Percentiles rank a stretch among this genome's conserved stretches.
Conservation (phyloP, 2,888 invertebrate species). For the Andrena flavipes region DNA sequence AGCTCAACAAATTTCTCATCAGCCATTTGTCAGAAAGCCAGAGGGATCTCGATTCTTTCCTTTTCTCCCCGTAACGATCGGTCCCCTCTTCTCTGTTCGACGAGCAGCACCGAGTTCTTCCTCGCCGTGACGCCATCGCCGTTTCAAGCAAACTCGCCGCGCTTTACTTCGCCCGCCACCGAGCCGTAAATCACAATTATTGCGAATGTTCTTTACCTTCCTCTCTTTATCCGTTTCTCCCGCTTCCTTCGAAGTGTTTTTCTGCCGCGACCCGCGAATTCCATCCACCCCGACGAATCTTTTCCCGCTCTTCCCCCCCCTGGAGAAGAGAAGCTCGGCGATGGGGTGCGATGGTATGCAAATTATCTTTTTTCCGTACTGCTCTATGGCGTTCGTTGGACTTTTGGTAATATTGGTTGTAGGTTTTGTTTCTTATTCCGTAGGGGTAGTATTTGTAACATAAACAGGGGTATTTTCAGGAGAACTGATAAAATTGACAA, state of each 20-base stretch:
- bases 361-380: neutral
- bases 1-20: slow-evolving; percentile 50
- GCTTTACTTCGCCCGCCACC: slow-evolving; percentile 72
- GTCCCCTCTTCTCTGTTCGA: slow-evolving; percentile 12
- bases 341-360: neutral
- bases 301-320: neutral
- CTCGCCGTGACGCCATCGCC: slow-evolving; percentile 49
- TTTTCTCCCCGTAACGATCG: neutral
- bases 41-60: slow-evolving; percentile 46
- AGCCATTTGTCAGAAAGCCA: slow-evolving; percentile 58
- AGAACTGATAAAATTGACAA: no score
- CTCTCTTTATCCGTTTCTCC: slow-evolving; percentile 37
- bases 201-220: slow-evolving; percentile 70
- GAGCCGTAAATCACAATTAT: slow-evolving; percentile 82
- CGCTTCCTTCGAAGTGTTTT: slow-evolving; percentile 72
- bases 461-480: no score
- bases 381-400: neutral
- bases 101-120: neutral
- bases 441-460: no score
- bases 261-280: slow-evolving; percentile 42
- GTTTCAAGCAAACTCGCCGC: slow-evolving; percentile 66
- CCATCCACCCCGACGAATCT: slow-evolving; percentile 1
- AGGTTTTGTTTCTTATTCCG: no score
- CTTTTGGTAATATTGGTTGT: no score
- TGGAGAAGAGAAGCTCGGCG: neutral